These are phyloP conservation scores for Abrostola triplasia DNA, from an alignment of 2,888 invertebrate species.

Conservation along the genomic window DNA sequence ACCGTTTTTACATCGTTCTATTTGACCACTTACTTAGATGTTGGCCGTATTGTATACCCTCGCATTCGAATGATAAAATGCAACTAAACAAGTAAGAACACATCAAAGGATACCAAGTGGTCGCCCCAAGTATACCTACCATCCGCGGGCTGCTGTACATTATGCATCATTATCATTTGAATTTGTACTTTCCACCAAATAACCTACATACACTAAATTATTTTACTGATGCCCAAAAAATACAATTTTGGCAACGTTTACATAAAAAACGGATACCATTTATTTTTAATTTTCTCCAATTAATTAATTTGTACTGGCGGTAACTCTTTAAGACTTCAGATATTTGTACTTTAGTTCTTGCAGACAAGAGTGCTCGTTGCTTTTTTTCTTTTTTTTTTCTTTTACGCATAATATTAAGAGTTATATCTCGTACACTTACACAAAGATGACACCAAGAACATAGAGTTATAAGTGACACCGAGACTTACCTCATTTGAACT, in stretches of 20 bases:
- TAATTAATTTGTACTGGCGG: slow-evolving; percentile 88
- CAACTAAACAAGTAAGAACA: slow-evolving; percentile 51
- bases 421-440: slow-evolving; percentile 71
- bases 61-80: slow-evolving; percentile 64
- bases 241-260: slow-evolving; percentile 86
- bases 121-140: slow-evolving; percentile 50
- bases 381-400: slow-evolving; percentile 62
- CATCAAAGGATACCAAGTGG: slow-evolving; percentile 47
- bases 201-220: slow-evolving; percentile 82
- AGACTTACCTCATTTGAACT: slow-evolving; percentile 76
- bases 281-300: slow-evolving; percentile 59
- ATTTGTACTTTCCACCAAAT: slow-evolving; percentile 80
- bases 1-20: slow-evolving; percentile 66
- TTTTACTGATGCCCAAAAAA: slow-evolving; percentile 81
- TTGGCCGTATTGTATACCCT: slow-evolving; percentile 72
- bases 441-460: slow-evolving; percentile 81
- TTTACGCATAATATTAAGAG: slow-evolving; percentile 61
- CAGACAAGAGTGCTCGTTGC: slow-evolving; percentile 82
- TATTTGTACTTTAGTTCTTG: slow-evolving; percentile 87
- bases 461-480: slow-evolving; percentile 74
- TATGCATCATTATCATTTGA: slow-evolving; percentile 50
- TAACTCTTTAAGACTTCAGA: slow-evolving; percentile 83
- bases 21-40: slow-evolving; percentile 70
- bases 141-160: slow-evolving; percentile 70
- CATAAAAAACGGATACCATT: slow-evolving; percentile 76